A percentile compares a stretch with the other conserved stretches of the same genome.
Evolutionary conservation across 2,888 invertebrate genomes (phyloP).

Genomic region (Steinernema hermaphroditum): DNA sequence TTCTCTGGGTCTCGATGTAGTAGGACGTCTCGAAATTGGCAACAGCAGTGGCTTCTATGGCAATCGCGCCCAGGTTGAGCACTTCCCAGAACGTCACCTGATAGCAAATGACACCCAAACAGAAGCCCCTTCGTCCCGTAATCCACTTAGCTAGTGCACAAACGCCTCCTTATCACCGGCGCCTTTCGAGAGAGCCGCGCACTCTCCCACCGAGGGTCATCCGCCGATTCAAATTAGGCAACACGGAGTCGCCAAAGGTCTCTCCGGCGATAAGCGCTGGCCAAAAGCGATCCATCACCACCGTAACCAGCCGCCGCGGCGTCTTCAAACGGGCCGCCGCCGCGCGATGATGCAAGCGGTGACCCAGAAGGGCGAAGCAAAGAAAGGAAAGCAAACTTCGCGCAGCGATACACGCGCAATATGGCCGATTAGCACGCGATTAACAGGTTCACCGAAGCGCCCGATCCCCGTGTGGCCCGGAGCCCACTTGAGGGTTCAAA

Average conservation of each 20-base stretch:
- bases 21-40: too few species aligned
- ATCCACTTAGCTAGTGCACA: too few species aligned
- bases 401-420: conserved; percentile 29
- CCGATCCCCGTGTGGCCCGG: conserved; percentile 23
- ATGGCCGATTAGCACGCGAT: conserved; percentile 30
- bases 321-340: conserved; percentile 23
- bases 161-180: not conserved
- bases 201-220: conserved; percentile 21
- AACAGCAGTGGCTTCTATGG: too few species aligned
- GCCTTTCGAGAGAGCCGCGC: not conserved
- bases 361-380: conserved; percentile 19
- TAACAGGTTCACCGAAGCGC: conserved; percentile 28
- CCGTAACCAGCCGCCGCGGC: conserved; percentile 30
- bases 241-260: conserved; percentile 25
- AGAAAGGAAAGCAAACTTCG: conserved; percentile 19
- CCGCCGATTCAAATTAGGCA: conserved; percentile 22
- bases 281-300: conserved; percentile 30
- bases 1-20: too few species aligned
- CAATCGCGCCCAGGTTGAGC: too few species aligned
- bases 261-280: conserved; percentile 24
- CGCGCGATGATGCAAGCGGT: conserved; percentile 30
- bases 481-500: not conserved
- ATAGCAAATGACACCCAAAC: too few species aligned
- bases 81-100: too few species aligned
- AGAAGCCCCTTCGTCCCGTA: too few species aligned